Evolutionary conservation across 2,797 vertebrate genomes (phyloP).

Genomic region (Tarsius wallacei): DNA sequence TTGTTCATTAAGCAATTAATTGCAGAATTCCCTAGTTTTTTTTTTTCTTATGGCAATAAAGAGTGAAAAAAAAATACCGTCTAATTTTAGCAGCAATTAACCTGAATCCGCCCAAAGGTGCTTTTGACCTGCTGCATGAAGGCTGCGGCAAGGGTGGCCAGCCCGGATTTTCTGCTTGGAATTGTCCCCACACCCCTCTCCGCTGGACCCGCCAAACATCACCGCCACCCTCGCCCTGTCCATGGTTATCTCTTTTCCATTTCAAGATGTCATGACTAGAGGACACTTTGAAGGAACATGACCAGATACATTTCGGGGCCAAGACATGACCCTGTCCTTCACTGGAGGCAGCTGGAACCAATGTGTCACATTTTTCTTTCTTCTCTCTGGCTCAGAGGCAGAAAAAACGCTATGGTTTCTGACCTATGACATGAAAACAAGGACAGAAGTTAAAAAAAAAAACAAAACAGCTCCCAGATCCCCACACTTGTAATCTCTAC

Average conservation of each 20-base stretch:
- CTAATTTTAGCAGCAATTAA: conserved; percentile 86
- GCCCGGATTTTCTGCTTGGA: neutral
- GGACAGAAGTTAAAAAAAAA: neutral
- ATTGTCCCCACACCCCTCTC: neutral
- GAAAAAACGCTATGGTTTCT: conserved; percentile 34
- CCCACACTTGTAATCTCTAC: neutral
- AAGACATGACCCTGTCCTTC: neutral
- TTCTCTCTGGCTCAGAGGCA: neutral
- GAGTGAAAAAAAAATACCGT: conserved; percentile 12
- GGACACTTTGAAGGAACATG: neutral
- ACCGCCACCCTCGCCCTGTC: neutral
- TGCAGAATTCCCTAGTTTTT: conserved; percentile 69
- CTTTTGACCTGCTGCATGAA: neutral
- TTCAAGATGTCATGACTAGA: neutral
- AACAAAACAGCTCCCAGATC: neutral
- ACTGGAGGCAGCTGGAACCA: neutral
- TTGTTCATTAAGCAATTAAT: conserved; percentile 64
- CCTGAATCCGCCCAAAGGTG: conserved; percentile 63
- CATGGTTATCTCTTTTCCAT: neutral
- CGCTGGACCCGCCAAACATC: neutral
- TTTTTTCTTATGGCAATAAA: conserved; percentile 65
- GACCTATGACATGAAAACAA: conserved; percentile 20
- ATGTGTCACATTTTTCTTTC: neutral
- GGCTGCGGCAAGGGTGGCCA: neutral
- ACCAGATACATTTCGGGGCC: neutral